Conservation (phyloP, 2,113 vertebrate genomes). For the Oenanthe melanoleuca region DNA sequence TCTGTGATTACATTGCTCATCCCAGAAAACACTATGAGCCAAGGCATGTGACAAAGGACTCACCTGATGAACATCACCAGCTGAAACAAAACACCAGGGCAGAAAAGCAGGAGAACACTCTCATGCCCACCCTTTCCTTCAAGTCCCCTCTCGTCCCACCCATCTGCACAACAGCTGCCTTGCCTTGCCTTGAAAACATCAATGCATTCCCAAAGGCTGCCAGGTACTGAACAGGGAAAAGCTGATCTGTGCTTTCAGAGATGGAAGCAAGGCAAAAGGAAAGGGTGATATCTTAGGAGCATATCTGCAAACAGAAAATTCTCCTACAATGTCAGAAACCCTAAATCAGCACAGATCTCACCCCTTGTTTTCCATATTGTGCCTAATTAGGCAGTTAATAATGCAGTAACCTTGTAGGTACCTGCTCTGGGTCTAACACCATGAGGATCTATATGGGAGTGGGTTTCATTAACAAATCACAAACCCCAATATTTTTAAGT, state of each 20-base stretch:
- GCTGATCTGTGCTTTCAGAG: neutral
- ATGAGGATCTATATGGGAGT: rapidly evolving
- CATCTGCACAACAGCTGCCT: neutral
- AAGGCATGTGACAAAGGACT: rapidly evolving
- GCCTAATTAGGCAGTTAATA: neutral
- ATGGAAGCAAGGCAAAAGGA: neutral
- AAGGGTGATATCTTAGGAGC: neutral
- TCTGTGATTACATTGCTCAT: neutral
- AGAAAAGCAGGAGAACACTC: neutral
- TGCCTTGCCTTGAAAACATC: neutral
- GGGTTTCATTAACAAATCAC: neutral
- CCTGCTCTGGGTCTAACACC: neutral
- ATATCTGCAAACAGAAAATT: neutral
- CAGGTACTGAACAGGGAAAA: neutral
- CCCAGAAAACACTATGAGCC: rapidly evolving
- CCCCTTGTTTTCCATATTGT: neutral
- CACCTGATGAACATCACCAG: neutral
- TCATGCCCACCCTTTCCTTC: neutral
- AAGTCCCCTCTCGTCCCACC: neutral
- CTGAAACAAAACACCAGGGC: conserved; percentile 13
- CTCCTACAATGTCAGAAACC: neutral
- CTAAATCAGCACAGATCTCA: neutral
- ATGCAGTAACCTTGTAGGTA: neutral
- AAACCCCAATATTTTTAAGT: neutral
- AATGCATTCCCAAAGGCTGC: neutral